Conservation (phyloP, 2,888 invertebrate genomes). For the Nephrotoma guestfalica region DNA sequence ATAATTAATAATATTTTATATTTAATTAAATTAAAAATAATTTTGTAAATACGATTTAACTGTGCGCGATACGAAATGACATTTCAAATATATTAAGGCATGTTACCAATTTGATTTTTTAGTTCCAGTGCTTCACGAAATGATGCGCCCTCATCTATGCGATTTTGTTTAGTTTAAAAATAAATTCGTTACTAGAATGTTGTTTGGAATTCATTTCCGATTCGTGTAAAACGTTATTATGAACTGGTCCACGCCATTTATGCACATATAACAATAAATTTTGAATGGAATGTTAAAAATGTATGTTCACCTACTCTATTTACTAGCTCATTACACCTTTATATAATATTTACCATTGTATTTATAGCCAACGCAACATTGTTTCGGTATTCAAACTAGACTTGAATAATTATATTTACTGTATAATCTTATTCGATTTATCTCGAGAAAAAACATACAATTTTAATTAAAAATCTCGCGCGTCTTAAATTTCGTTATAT, state of each 20-base stretch:
- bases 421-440: not conserved
- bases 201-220: not conserved
- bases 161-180: not conserved
- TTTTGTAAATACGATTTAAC: not conserved
- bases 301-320: not conserved
- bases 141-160: not conserved
- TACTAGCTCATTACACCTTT: not conserved
- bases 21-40: not conserved
- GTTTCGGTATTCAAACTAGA: not conserved
- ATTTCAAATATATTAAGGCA: not conserved
- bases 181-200: not conserved
- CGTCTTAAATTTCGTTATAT: not conserved
- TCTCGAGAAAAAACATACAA: not conserved
- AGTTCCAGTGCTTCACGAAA: not conserved
- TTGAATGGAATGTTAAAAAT: not conserved
- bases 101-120: not conserved
- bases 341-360: not conserved
- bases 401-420: not conserved
- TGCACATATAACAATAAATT: not conserved
- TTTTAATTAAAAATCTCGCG: not conserved
- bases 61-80: not conserved
- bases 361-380: not conserved
- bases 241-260: not conserved
- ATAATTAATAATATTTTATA: not conserved
- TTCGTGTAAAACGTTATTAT: not conserved